These are phyloP conservation scores for Lithodes maja DNA, from an alignment of 2,888 invertebrate genomes.

Conservation along the genomic window DNA sequence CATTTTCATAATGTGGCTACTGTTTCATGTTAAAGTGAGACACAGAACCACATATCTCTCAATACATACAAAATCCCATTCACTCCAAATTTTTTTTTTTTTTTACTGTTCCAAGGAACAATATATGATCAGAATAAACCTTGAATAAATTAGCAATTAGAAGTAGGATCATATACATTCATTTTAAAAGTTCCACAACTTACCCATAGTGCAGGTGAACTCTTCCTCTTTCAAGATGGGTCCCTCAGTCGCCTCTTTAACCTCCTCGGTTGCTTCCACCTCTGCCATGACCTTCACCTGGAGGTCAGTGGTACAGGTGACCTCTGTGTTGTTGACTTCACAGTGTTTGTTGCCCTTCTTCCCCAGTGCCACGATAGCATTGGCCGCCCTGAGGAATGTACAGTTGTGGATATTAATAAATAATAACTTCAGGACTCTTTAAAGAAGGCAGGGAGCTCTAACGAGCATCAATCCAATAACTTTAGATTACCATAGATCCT, in stretches of 20 bases:
- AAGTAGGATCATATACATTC: too few species aligned
- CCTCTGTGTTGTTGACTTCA: slow-evolving; percentile 34
- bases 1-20: too few species aligned
- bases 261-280: slow-evolving; percentile 34
- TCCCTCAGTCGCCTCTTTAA: slow-evolving; percentile 25
- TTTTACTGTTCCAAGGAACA: too few species aligned
- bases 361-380: slow-evolving; percentile 55
- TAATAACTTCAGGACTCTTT: too few species aligned
- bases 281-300: slow-evolving; percentile 20
- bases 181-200: neutral
- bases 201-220: slow-evolving; percentile 32
- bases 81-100: too few species aligned
- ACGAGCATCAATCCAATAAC: neutral
- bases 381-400: slow-evolving; percentile 48
- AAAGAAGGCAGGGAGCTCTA: too few species aligned
- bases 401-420: neutral
- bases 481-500: neutral
- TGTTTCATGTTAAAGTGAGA: too few species aligned
- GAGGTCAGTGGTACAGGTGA: slow-evolving; percentile 27
- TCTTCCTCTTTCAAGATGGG: slow-evolving; percentile 42
- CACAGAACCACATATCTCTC: too few species aligned
- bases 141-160: too few species aligned
- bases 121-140: too few species aligned
- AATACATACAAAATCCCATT: too few species aligned
- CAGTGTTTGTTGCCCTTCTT: slow-evolving; percentile 55